Evolutionary conservation across 2,888 invertebrate species (phyloP).

Genomic region (Bombylius discolor): DNA sequence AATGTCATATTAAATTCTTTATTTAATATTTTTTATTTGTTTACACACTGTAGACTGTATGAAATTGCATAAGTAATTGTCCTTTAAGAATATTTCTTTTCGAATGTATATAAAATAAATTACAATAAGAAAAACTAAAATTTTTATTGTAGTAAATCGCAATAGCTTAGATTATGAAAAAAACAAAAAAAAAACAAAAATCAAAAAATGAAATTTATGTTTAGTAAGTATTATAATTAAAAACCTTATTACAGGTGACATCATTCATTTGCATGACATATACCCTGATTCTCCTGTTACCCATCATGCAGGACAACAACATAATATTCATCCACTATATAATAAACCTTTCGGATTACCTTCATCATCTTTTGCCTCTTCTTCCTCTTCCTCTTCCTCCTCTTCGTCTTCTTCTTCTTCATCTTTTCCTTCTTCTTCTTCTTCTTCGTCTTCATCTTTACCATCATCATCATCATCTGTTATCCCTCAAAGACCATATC

Average conservation of each 20-base stretch:
- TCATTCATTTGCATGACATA: conserved; percentile 38
- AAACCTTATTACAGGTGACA: conserved; percentile 31
- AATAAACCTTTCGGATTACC: not conserved
- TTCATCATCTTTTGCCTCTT: not conserved
- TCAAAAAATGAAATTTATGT: not conserved
- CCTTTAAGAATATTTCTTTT: too few species aligned
- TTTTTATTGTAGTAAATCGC: too few species aligned
- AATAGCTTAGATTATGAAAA: not conserved
- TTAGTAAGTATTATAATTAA: not conserved
- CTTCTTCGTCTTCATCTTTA: conserved; percentile 1
- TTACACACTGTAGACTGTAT: too few species aligned
- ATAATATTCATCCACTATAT: not conserved
- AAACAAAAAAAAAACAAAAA: not conserved
- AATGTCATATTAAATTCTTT: too few species aligned
- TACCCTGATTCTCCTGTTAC: conserved; percentile 27
- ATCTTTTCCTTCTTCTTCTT: not conserved
- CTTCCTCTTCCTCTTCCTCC: not conserved
- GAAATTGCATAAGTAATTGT: too few species aligned
- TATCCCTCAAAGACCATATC: too few species aligned
- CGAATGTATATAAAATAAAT: too few species aligned
- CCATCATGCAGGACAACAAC: conserved; percentile 1
- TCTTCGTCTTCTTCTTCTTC: not conserved
- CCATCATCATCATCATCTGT: not conserved
- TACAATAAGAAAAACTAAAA: too few species aligned
- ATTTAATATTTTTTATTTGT: too few species aligned